phyloP scores from a whole-genome alignment of 1,140 invertebrate genomes.

The Amyelois transitella region DNA sequence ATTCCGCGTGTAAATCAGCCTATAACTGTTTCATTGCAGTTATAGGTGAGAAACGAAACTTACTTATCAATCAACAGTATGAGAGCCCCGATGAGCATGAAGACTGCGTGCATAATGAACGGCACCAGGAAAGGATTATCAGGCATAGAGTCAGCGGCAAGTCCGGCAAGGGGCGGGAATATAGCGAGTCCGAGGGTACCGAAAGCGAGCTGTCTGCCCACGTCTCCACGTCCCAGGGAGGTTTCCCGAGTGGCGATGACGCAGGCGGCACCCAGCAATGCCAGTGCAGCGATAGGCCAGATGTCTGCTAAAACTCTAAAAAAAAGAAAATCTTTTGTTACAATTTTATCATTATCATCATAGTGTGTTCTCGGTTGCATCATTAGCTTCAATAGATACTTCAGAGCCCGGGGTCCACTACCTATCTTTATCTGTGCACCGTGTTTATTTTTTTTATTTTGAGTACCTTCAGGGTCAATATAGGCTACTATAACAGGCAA shows the following conservation, averaged over 20 bases:
- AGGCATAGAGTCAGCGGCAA: conserved; percentile 59
- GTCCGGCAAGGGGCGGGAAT: conserved; percentile 80
- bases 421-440: too few relatives aligned
- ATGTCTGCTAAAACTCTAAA: conserved; percentile 82
- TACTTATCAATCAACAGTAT: conserved; percentile 78
- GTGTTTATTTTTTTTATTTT: too few relatives aligned
- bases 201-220: conserved; percentile 85
- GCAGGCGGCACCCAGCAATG: conserved; percentile 83
- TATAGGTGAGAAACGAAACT: conserved; percentile 17
- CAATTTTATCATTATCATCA: too few relatives aligned
- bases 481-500: too few relatives aligned
- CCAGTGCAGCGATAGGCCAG: conserved; percentile 82
- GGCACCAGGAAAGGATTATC: conserved; percentile 69
- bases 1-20: too few relatives aligned
- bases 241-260: conserved; percentile 87
- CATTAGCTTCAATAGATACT: too few relatives aligned
- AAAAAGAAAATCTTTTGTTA: too few relatives aligned
- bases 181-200: conserved; percentile 83
- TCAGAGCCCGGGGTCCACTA: too few relatives aligned
- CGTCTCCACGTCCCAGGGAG: conserved; percentile 84
- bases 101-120: conserved; percentile 76
- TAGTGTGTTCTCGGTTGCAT: too few relatives aligned
- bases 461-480: too few relatives aligned
- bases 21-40: too few relatives aligned
- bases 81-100: conserved; percentile 79